Evolutionary conservation across 2,113 vertebrate genomes (phyloP).

Genomic region (Myiozetetes cayanensis): DNA sequence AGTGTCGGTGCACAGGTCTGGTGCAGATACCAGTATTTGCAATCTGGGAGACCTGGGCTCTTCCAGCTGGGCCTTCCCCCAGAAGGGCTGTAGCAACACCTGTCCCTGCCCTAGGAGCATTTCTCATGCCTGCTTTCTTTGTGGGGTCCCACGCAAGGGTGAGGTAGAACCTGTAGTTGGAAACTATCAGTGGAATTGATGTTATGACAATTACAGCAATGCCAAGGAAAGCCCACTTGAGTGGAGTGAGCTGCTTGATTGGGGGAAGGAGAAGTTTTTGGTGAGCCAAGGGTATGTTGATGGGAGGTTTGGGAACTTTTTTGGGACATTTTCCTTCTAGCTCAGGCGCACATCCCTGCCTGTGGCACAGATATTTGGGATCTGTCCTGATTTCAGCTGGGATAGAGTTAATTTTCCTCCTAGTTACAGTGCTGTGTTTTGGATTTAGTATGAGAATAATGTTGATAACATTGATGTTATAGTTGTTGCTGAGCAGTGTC

Average conservation of each 20-base stretch:
- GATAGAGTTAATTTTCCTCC: neutral
- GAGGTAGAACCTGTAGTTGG: neutral
- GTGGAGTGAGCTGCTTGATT: rapidly evolving
- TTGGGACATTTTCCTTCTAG: neutral
- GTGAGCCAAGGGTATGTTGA: neutral
- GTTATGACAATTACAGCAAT: neutral
- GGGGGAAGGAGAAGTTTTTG: neutral
- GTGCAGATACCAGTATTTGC: neutral
- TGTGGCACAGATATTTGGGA: neutral
- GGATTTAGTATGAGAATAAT: neutral
- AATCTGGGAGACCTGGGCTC: neutral
- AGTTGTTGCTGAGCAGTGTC: neutral
- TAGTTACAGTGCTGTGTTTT: neutral
- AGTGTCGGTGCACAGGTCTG: rapidly evolving
- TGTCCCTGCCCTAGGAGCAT: neutral
- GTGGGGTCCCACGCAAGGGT: neutral
- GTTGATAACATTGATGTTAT: neutral
- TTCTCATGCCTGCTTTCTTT: neutral
- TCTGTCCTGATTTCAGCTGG: neutral
- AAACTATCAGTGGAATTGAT: neutral
- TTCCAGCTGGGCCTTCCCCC: neutral
- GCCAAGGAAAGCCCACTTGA: neutral
- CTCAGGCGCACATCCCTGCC: neutral
- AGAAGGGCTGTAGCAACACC: neutral
- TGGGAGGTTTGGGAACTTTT: neutral